These are phyloP conservation scores for Drosophila cardini DNA, from an alignment of 1,140 invertebrate species.

Conservation along the genomic window DNA sequence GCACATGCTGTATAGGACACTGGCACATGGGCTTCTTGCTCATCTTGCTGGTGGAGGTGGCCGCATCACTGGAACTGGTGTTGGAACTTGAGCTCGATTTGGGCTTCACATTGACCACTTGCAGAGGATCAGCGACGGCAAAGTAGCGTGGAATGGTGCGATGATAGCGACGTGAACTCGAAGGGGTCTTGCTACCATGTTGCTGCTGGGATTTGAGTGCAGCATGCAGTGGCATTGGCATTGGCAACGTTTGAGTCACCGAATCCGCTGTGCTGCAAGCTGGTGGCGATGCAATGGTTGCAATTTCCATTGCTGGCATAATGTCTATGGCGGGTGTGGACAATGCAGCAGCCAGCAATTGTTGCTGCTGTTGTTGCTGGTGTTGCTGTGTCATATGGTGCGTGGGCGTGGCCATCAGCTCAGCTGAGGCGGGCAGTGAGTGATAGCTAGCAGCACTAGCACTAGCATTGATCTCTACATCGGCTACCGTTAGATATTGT, in stretches of 20 bases:
- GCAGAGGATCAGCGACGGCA: constrained; percentile 75
- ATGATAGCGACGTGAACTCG: constrained; percentile 81
- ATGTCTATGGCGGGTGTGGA: constrained; percentile 58
- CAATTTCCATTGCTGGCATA: constrained; percentile 66
- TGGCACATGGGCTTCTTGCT: constrained; percentile 84
- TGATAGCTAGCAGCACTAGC: constrained; percentile 72
- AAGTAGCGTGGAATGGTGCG: constrained; percentile 84
- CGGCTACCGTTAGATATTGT: constrained; percentile 78
- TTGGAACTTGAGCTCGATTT: constrained; percentile 50
- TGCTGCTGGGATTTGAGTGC: constrained; percentile 54
- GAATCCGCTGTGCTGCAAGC: constrained; percentile 56
- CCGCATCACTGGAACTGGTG: constrained; percentile 38
- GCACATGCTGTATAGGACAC: constrained; percentile 84
- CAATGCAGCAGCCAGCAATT: constrained; percentile 53
- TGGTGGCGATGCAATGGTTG: constrained; percentile 58
- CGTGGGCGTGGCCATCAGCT: constrained; percentile 62
- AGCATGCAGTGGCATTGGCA: constrained; percentile 56
- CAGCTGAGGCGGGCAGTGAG: constrained; percentile 61
- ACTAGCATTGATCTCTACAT: constrained; percentile 78
- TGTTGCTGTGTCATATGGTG: constrained; percentile 58
- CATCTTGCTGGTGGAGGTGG: constrained; percentile 34
- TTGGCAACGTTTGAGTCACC: constrained; percentile 68
- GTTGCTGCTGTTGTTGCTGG: constrained; percentile 45
- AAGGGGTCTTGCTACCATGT: constrained; percentile 70
- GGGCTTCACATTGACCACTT: constrained; percentile 58